A percentile compares a stretch with the other conserved stretches of the same genome.
Conservation (phyloP, 2,888 invertebrate genomes). For the Eupeodes luniger region DNA sequence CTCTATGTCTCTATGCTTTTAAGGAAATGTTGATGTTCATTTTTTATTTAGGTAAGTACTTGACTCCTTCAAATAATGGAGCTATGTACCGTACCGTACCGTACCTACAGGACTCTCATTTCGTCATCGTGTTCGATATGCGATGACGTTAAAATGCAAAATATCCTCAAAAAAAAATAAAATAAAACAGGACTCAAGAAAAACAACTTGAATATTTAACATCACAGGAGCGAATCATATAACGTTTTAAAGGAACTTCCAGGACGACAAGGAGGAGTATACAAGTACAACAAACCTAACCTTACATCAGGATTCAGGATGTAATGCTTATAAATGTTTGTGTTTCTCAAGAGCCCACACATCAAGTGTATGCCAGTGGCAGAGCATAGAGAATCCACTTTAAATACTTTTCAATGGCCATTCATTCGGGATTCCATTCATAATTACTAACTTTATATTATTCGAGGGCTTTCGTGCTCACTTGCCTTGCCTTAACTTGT, state of each 20-base stretch:
- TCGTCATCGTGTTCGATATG: neutral
- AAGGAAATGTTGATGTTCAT: slow-evolving; percentile 59
- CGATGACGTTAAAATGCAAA: slow-evolving; percentile 25
- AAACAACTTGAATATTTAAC: slow-evolving; percentile 7
- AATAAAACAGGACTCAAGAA: neutral
- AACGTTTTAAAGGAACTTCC: too few relatives aligned
- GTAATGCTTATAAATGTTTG: slow-evolving; percentile 38
- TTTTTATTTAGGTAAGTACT: slow-evolving; percentile 50
- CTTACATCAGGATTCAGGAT: slow-evolving; percentile 18
- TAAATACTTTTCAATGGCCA: slow-evolving; percentile 64
- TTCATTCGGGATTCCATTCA: slow-evolving; percentile 61
- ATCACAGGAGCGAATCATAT: neutral
- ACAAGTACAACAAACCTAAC: neutral
- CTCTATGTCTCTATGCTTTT: neutral
- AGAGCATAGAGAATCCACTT: slow-evolving; percentile 40
- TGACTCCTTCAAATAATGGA: slow-evolving; percentile 8
- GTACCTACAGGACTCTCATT: neutral
- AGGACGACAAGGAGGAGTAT: too few relatives aligned
- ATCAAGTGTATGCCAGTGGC: slow-evolving; percentile 37
- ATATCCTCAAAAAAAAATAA: neutral
- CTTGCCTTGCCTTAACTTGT: neutral
- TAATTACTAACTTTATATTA: slow-evolving; percentile 63
- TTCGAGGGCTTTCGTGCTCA: slow-evolving; percentile 40
- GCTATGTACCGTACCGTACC: too few relatives aligned
- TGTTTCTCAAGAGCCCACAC: slow-evolving; percentile 33